Evolutionary conservation across 2,888 invertebrate genomes (phyloP).

Genomic region (Catocala fraxini): DNA sequence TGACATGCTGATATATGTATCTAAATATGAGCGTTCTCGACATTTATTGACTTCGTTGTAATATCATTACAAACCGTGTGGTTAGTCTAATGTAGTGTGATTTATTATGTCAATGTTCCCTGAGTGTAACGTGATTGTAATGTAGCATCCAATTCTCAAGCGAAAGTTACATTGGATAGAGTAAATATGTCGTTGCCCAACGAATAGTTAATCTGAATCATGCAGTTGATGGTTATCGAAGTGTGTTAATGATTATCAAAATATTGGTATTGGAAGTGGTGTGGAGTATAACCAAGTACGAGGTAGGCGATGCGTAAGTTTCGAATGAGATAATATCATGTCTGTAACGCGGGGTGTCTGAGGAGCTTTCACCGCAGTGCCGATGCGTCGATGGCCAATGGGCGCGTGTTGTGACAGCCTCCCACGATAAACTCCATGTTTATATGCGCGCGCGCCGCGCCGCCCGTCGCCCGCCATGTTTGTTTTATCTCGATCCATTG

Average conservation of each 20-base stretch:
- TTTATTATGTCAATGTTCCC: not conserved
- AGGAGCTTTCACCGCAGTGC: conserved; percentile 79
- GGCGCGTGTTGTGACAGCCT: conserved; percentile 86
- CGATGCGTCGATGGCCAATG: conserved; percentile 65
- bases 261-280: conserved; percentile 61
- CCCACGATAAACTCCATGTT: conserved; percentile 85
- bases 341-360: conserved; percentile 76
- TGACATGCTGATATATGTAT: too few species aligned
- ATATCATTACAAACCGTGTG: too few species aligned
- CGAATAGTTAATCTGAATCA: conserved; percentile 35
- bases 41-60: too few species aligned
- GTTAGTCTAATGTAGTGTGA: not conserved
- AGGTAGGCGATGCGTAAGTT: conserved; percentile 76
- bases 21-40: too few species aligned
- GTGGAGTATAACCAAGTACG: conserved; percentile 57
- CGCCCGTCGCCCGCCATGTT: conserved; percentile 86
- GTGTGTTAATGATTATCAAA: conserved; percentile 66
- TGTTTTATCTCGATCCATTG: conserved; percentile 86
- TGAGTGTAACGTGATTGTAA: not conserved
- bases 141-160: conserved; percentile 1
- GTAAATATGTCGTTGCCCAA: conserved; percentile 32
- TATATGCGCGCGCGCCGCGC: conserved; percentile 78
- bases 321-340: conserved; percentile 78
- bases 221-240: conserved; percentile 56
- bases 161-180: not conserved